These are phyloP conservation scores for Plutomurus gul DNA, from an alignment of 1,140 invertebrate species.

Conservation along the genomic window DNA sequence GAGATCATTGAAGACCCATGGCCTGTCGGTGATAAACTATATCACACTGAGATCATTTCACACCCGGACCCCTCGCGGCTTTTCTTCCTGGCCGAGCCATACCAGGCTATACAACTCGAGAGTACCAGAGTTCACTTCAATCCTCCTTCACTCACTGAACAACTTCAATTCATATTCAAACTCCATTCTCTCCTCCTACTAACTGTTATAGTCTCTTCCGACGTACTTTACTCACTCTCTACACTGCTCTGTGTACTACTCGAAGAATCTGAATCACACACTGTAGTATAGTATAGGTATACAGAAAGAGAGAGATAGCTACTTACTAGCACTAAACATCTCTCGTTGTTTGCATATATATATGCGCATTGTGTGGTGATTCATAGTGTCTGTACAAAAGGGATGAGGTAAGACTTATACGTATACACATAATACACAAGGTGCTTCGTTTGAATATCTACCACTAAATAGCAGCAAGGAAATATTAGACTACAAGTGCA, in stretches of 20 bases:
- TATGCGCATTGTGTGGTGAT: no score
- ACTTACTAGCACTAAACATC: no score
- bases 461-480: background rate
- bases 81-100: background rate
- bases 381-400: no score
- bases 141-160: background rate
- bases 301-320: no score
- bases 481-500: background rate
- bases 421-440: background rate
- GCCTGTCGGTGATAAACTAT: slow-evolving; percentile 34
- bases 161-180: slow-evolving; percentile 1
- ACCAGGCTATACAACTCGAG: no score
- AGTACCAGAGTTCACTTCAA: background rate
- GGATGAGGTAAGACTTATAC: background rate
- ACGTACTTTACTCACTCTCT: background rate
- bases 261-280: no score
- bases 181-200: slow-evolving; percentile 1
- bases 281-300: no score
- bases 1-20: slow-evolving; percentile 36
- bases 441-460: no score
- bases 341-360: no score
- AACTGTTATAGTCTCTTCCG: background rate
- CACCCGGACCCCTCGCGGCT: slow-evolving; percentile 35
- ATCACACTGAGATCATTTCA: slow-evolving; percentile 42
- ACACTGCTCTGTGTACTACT: background rate